Evolutionary conservation across 2,797 vertebrate species (phyloP).

Genomic region (Knipowitschia caucasica): DNA sequence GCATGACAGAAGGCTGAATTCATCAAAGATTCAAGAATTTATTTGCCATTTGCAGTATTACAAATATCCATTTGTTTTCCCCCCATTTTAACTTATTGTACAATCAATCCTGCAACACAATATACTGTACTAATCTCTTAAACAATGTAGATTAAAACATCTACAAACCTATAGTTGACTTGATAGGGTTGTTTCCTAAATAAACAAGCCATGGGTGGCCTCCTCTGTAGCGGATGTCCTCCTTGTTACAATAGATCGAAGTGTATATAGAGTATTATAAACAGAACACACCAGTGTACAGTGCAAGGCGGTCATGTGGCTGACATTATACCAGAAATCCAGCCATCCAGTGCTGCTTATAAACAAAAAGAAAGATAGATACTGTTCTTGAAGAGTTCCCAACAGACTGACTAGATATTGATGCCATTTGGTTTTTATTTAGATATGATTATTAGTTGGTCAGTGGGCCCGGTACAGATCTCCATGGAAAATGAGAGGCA

Average conservation of each 20-base stretch:
- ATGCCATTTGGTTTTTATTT: conserved; percentile 19
- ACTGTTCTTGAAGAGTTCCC: conserved; percentile 10
- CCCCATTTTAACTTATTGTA: conserved; percentile 11
- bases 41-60: no score
- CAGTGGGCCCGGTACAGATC: conserved; percentile 32
- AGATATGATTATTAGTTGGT: conserved; percentile 27
- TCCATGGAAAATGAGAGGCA: conserved; percentile 43
- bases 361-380: conserved; percentile 29
- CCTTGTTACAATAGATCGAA: conserved; percentile 40
- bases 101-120: conserved; percentile 6
- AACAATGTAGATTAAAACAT: conserved; percentile 5
- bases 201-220: conserved; percentile 36
- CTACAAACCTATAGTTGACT: neutral
- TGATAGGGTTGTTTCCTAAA: neutral
- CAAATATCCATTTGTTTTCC: conserved; percentile 24
- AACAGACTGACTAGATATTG: conserved; percentile 11
- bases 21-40: no score
- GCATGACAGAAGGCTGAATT: no score
- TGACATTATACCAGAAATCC: conserved; percentile 38
- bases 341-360: conserved; percentile 22
- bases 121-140: conserved; percentile 1
- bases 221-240: conserved; percentile 39
- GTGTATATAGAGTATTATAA: conserved; percentile 38
- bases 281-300: conserved; percentile 29
- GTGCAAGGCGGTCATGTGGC: conserved; percentile 32